Evolutionary conservation across 2,797 vertebrate genomes (phyloP).

Genomic region (Hemibagrus guttatus): DNA sequence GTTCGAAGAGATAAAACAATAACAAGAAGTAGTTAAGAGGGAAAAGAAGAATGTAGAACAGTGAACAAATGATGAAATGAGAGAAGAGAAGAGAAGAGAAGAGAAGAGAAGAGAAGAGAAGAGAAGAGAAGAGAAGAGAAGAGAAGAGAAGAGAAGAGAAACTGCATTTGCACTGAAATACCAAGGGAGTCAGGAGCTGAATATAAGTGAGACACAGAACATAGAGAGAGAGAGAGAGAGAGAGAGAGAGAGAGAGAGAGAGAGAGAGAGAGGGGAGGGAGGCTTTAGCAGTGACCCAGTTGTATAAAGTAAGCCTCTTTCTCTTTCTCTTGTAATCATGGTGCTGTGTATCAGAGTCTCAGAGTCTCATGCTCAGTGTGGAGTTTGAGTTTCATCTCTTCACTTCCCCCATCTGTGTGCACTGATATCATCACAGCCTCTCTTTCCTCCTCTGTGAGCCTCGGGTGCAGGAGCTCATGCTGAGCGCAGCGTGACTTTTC

Average conservation of each 20-base stretch:
- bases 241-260: slow-evolving; percentile 28
- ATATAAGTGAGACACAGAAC: neutral
- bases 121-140: neutral
- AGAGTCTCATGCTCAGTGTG: slow-evolving; percentile 27
- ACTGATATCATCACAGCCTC: slow-evolving; percentile 45
- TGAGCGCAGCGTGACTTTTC: neutral
- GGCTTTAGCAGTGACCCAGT: slow-evolving; percentile 33
- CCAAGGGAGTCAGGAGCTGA: neutral
- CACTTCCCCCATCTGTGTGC: slow-evolving; percentile 33
- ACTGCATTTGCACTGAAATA: neutral
- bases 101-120: neutral
- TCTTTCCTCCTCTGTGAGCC: slow-evolving; percentile 11
- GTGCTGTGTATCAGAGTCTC: slow-evolving; percentile 20
- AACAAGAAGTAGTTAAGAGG: neutral
- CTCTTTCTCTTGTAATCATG: slow-evolving; percentile 28
- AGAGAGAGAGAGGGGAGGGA: slow-evolving; percentile 24
- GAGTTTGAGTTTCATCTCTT: slow-evolving; percentile 46
- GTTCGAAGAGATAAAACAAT: neutral
- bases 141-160: neutral
- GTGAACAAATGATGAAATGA: neutral
- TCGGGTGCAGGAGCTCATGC: neutral
- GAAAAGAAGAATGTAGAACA: neutral
- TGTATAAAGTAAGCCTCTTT: slow-evolving; percentile 30
- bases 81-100: neutral
- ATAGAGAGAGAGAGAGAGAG: neutral